These are phyloP conservation scores for Apotomis capreana DNA, from an alignment of 2,888 invertebrate genomes.

Conservation along the genomic window DNA sequence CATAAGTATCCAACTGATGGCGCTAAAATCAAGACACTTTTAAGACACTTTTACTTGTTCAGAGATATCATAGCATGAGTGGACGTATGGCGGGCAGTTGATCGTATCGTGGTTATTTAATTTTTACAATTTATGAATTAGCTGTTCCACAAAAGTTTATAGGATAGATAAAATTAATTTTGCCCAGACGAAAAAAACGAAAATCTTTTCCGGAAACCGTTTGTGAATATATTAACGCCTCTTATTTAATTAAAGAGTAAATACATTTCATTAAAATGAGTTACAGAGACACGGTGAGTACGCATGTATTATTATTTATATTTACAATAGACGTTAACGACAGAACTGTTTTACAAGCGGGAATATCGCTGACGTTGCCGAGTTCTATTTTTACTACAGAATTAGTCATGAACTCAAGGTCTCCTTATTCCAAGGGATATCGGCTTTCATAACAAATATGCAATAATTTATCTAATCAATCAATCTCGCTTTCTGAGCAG, in stretches of 20 bases:
- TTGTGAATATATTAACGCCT: conserved; percentile 3
- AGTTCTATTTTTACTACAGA: conserved; percentile 63
- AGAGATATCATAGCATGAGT: too few relatives aligned
- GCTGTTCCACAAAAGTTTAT: conserved; percentile 10
- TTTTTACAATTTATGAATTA: conserved; percentile 1
- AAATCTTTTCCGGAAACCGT: background rate
- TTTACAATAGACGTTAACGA: conserved; percentile 7
- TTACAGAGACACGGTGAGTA: conserved; percentile 73
- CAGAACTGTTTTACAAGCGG: conserved; percentile 24
- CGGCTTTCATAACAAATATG: conserved; percentile 55
- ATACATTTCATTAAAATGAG: conserved; percentile 60
- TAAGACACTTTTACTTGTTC: too few relatives aligned
- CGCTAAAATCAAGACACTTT: too few relatives aligned
- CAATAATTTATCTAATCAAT: background rate
- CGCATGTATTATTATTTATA: conserved; percentile 44
- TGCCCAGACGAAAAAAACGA: background rate
- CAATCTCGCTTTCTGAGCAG: background rate
- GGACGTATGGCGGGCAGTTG: conserved; percentile 23
- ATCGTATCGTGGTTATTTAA: conserved; percentile 15
- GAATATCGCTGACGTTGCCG: conserved; percentile 54
- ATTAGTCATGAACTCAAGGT: conserved; percentile 72
- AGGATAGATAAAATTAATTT: background rate
- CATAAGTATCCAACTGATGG: too few relatives aligned
- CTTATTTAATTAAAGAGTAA: conserved; percentile 4
- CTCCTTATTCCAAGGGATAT: conserved; percentile 55